phyloP scores from a whole-genome alignment of 30 jellyfish, hydroid and myxozoan genomes.

The Hydra vulgaris region DNA sequence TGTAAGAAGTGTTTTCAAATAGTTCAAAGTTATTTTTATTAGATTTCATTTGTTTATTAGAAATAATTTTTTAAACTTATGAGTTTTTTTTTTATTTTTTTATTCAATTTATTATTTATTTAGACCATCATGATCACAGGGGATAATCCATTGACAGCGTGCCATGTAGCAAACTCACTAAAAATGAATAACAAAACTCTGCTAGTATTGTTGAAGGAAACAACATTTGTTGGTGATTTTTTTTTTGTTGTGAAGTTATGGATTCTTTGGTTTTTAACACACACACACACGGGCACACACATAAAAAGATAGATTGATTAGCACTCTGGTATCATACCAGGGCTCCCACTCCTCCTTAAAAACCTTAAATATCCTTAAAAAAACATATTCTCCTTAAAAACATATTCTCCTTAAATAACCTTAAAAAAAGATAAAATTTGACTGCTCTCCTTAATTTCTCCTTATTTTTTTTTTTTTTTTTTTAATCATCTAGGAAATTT shows the following conservation, averaged over 20 bases:
- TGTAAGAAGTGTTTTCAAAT: conserved; percentile 30
- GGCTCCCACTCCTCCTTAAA: no score
- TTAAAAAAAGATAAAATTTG: no score
- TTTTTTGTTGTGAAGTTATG: not conserved
- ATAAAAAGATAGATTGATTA: no score
- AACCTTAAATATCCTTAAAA: no score
- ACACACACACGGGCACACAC: no score
- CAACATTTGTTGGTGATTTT: not conserved
- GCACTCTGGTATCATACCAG: no score
- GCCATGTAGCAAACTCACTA: conserved; percentile 88
- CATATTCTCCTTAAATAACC: no score
- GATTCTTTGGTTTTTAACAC: not conserved
- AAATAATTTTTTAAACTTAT: not conserved
- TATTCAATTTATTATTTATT: not conserved
- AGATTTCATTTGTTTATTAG: not conserved
- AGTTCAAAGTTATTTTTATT: not conserved
- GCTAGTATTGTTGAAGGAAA: conserved; percentile 46
- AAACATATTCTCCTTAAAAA: no score
- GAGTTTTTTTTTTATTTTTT: not conserved
- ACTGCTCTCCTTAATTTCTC: no score
- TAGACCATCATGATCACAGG: conserved; percentile 98
- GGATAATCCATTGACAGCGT: conserved; percentile 96
- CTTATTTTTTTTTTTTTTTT: no score
- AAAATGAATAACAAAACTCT: conserved; percentile 53
- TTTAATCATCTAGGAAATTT: no score